Conservation (phyloP, 2,888 invertebrate species). For the Chamaedrilus cognettii region DNA sequence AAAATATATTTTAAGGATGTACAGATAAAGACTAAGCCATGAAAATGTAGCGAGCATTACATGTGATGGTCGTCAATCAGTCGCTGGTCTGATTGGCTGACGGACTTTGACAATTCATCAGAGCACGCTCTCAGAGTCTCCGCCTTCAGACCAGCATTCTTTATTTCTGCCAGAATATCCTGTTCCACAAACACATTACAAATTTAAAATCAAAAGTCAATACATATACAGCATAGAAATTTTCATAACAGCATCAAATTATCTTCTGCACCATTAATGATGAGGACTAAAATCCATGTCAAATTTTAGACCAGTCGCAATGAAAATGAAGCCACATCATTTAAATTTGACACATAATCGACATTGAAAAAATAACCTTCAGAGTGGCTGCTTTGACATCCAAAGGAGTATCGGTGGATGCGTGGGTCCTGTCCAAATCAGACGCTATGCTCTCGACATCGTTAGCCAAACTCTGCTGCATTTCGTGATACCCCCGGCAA, state of each 20-base stretch:
- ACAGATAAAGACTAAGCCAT: too few species aligned
- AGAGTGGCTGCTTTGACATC: neutral
- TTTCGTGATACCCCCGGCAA: neutral
- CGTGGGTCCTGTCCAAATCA: neutral
- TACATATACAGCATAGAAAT: too few species aligned
- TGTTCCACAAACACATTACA: too few species aligned
- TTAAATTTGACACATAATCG: too few species aligned
- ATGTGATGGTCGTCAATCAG: neutral
- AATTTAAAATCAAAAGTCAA: too few species aligned
- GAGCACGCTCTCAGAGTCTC: neutral
- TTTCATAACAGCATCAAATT: too few species aligned
- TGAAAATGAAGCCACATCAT: neutral
- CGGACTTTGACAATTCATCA: neutral
- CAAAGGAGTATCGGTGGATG: neutral
- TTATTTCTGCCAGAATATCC: too few species aligned
- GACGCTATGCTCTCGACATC: neutral
- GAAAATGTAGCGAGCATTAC: too few species aligned
- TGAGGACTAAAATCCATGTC: conserved; percentile 2
- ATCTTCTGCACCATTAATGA: too few species aligned
- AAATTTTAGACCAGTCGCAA: neutral
- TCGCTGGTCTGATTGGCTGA: neutral
- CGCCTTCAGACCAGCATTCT: too few species aligned
- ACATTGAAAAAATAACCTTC: too few species aligned
- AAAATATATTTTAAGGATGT: too few species aligned
- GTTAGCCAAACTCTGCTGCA: neutral